Base-by-base conservation (phyloP, 2,113 vertebrate species). In the Epinephelus fuscoguttatus region DNA sequence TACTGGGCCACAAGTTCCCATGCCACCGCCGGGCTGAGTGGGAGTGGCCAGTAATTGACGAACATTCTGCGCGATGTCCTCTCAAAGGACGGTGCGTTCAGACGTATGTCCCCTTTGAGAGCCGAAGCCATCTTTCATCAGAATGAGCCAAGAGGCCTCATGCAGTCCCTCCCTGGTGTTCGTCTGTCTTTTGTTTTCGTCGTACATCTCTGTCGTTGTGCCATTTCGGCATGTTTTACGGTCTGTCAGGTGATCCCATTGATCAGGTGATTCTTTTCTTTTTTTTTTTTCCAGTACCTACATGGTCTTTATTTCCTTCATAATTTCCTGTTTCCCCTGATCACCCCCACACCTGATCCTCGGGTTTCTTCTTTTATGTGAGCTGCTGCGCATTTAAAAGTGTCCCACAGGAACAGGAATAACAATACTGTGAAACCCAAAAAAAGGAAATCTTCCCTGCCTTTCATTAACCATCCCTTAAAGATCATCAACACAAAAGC, bases 61-160 rank as follows among this genome's bases (percentile, higher is more conserved):
- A 72, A 49, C 27, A 11, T 82, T 84, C 61, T 62, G 63, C 55
- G 4, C 57, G 72, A 85, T 71, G 81, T 87, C 84, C 73, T 80
- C 61, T 85, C 70, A 30, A 45, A 92, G 87, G 86, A 85, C 25
- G 10, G n/a, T 47, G 66, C 70, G 74, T 68, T 90, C 70, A 81
- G 37, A 64, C 60, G 45, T 30, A 67, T 71, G 69, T 83, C 52
- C 56, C 52, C 61, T 76, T 56, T 30, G 42, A 71, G 85, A 75
- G 80, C 70, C 52, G 30, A 67, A 73, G 66, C 74, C 82, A 84
- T 88, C 45, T 71, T 80, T 90, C 63, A 82, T 73, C 42, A 33
- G 75, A 88, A 88, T 89, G 76, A 92, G 80, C 64, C 63, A 13
- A 52, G 19, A 53, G 63, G 52, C 60, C 79, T 63, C 61, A 68